Conservation (phyloP, 2,113 vertebrate genomes). For the Oncorhynchus gorbuscha region DNA sequence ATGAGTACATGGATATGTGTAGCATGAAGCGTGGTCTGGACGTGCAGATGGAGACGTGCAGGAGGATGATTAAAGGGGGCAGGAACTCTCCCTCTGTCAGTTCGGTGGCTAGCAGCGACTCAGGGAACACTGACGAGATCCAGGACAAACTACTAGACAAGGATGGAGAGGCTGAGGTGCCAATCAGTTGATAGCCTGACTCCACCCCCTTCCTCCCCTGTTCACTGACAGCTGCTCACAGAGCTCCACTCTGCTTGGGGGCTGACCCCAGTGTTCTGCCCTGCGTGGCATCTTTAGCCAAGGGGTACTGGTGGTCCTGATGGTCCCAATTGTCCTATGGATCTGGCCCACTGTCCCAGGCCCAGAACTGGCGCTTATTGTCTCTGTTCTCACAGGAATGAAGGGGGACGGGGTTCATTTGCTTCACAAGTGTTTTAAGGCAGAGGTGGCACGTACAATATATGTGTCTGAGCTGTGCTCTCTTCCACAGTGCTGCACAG, state of each 20-base stretch:
- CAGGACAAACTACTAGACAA: conserved; percentile 86
- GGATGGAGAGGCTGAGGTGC: conserved; percentile 64
- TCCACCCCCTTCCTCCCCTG: conserved; percentile 29
- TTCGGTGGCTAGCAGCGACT: conserved; percentile 95
- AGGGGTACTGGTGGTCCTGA: conserved; percentile 79
- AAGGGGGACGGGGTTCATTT: conserved; percentile 57
- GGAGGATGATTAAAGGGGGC: conserved; percentile 91
- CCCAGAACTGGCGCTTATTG: conserved; percentile 70
- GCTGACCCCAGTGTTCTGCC: conserved; percentile 11
- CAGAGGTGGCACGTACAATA: conserved; percentile 32
- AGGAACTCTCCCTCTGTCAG: conserved; percentile 92
- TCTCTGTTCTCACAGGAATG: conserved; percentile 50
- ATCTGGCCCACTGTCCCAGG: conserved; percentile 35
- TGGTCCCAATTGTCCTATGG: conserved; percentile 30
- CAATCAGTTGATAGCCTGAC: conserved; percentile 66
- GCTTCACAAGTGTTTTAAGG: conserved; percentile 37
- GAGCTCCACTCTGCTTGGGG: conserved; percentile 40
- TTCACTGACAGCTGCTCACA: conserved; percentile 24
- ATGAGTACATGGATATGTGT: conserved; percentile 96
- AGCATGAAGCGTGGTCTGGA: conserved; percentile 92
- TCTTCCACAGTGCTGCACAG: conserved; percentile 56
- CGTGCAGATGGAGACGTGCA: conserved; percentile 85
- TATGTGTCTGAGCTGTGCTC: conserved; percentile 57
- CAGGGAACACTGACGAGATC: conserved; percentile 96
- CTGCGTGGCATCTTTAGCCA: conserved; percentile 42